phyloP scores from a whole-genome alignment of 2,113 vertebrate genomes.

The Ctenodactylus gundi region DNA sequence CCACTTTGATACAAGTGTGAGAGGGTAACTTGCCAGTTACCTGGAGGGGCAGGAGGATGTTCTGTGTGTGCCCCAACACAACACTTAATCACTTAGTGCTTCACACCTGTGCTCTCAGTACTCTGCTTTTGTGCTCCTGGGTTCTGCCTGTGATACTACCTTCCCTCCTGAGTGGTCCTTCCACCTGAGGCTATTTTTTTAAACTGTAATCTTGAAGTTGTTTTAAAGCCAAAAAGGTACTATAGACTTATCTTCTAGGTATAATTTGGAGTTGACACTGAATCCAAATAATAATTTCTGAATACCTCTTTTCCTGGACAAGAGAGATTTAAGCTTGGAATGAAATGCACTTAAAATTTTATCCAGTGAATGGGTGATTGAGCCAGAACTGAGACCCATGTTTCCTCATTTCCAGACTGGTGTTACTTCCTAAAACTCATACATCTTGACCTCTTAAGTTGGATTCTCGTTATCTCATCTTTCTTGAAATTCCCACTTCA shows the following conservation, averaged over 20 bases:
- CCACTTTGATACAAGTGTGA: neutral
- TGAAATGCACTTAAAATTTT: neutral
- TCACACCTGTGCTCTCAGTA: conserved; percentile 9
- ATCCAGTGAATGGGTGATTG: neutral
- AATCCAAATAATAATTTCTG: neutral
- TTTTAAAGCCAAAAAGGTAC: conserved; percentile 44
- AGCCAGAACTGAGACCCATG: neutral
- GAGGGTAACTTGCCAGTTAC: neutral
- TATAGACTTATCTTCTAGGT: conserved; percentile 14
- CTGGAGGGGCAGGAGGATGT: neutral
- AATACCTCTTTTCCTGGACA: neutral
- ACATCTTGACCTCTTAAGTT: neutral
- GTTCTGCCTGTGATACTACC: conserved; percentile 36
- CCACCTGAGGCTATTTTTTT: conserved; percentile 37
- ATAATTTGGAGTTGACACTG: conserved; percentile 4
- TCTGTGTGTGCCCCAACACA: conserved; percentile 24
- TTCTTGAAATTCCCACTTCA: neutral
- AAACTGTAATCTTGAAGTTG: conserved; percentile 41
- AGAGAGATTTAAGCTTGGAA: neutral
- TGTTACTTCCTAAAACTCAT: neutral
- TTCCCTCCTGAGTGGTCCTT: conserved; percentile 21
- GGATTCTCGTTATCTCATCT: conserved; percentile 13
- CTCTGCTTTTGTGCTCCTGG: conserved; percentile 24
- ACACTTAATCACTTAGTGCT: conserved; percentile 30
- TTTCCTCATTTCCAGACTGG: neutral